Conservation (phyloP, 2,888 invertebrate genomes). For the Perdita meconis region DNA sequence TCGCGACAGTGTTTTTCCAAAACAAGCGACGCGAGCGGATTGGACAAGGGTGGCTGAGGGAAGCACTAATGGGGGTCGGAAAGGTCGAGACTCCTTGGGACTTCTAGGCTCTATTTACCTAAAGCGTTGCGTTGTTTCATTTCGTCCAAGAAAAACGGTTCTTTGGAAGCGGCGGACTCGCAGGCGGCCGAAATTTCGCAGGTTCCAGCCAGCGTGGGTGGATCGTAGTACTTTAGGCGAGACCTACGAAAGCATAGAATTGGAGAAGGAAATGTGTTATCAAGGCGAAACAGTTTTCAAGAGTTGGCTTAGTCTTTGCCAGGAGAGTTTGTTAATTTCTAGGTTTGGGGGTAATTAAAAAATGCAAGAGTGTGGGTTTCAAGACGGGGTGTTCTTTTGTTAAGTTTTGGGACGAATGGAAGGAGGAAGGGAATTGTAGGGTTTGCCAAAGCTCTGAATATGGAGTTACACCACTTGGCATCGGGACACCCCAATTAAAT, state of each 20-base stretch:
- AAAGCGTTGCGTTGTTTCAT: constrained; percentile 56
- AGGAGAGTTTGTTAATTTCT: no score
- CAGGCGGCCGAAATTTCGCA: constrained; percentile 44
- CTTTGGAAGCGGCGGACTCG: constrained; percentile 35
- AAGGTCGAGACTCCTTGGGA: not conserved
- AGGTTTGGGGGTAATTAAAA: not conserved
- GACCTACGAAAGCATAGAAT: constrained; percentile 31
- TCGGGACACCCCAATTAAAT: constrained; percentile 49
- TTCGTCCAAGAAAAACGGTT: constrained; percentile 66
- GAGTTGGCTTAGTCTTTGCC: not conserved
- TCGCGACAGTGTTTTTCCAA: constrained; percentile 14
- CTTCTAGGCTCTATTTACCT: constrained; percentile 55
- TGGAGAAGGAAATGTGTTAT: not conserved
- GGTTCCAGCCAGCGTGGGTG: constrained; percentile 52
- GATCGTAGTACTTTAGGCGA: constrained; percentile 53
- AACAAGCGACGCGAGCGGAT: not conserved
- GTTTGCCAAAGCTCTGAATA: constrained; percentile 29
- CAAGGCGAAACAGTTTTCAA: not conserved
- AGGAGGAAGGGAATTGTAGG: not conserved
- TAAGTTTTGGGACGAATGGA: no score
- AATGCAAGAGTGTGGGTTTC: not conserved
- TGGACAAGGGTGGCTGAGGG: not conserved
- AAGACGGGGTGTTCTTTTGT: not conserved
- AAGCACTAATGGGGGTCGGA: constrained; percentile 4
- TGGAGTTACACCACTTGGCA: constrained; percentile 48